A percentile compares a stretch with the other conserved stretches of the same genome.
Evolutionary conservation across 53 echinoderm and acorn worm genomes (phyloP).

Genomic region (Mesocentrotus franciscanus): DNA sequence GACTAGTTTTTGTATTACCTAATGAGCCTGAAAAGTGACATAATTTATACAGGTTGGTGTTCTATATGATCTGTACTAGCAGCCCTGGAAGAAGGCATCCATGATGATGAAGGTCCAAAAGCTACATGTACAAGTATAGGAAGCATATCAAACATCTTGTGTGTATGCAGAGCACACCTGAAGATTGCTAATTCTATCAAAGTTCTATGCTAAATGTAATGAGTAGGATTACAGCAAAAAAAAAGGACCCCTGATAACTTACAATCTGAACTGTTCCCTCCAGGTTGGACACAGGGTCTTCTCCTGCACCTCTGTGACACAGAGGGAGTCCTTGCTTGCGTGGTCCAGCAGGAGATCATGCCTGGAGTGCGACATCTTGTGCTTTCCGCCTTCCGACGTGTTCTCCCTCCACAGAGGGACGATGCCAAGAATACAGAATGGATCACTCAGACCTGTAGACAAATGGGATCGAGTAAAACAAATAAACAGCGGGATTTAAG

Average conservation of each 20-base stretch:
- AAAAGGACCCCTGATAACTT: background rate
- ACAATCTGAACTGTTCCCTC: conserved; percentile 66
- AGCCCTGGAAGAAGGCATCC: too few species aligned
- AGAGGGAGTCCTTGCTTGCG: conserved; percentile 44
- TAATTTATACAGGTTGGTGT: too few species aligned
- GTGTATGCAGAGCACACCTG: too few species aligned
- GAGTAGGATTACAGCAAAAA: too few species aligned
- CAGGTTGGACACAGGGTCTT: conserved; percentile 40
- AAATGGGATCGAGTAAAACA: background rate
- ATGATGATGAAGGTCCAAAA: too few species aligned
- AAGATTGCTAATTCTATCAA: too few species aligned
- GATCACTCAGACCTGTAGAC: conserved; percentile 55
- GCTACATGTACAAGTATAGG: too few species aligned
- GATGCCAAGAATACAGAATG: conserved; percentile 52
- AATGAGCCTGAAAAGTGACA: too few species aligned
- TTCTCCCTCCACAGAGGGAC: conserved; percentile 33
- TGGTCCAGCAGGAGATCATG: conserved; percentile 57
- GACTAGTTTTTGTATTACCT: too few species aligned
- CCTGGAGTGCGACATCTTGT: background rate
- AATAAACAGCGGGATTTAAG: background rate
- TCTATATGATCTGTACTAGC: too few species aligned
- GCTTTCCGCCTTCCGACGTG: background rate
- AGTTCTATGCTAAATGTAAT: too few species aligned
- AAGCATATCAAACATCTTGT: too few species aligned
- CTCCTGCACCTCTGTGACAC: conserved; percentile 15